A percentile compares a stretch with the other conserved stretches of the same genome.
These are phyloP conservation scores for Lampris megalopsis DNA, from an alignment of 2,113 vertebrate genomes.

Conservation along the genomic window DNA sequence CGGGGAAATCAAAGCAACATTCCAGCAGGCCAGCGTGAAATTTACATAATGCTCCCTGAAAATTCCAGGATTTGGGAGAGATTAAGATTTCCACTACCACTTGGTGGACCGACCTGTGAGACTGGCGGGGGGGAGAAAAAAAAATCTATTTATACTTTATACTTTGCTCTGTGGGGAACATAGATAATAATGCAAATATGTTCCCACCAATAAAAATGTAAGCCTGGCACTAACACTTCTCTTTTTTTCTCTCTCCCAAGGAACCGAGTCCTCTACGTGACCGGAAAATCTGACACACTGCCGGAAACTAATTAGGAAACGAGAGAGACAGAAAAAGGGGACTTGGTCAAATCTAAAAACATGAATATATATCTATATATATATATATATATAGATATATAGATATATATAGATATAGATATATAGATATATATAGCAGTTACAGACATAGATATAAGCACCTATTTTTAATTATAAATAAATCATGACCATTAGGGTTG, in stretches of 20 bases:
- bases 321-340: not conserved
- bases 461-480: no score
- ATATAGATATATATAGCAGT: no score
- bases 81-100: not conserved
- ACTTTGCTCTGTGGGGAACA: not conserved
- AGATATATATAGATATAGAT: no score
- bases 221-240: not conserved
- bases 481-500: no score
- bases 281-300: not conserved
- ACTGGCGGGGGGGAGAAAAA: not conserved
- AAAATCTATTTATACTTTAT: not conserved
- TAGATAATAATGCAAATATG: not conserved
- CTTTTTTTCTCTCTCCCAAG: not conserved
- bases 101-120: not conserved
- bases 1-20: not conserved
- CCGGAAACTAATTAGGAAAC: not conserved
- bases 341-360: not conserved
- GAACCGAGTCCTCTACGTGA: not conserved
- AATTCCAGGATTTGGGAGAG: not conserved
- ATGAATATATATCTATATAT: no score
- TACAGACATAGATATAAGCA: no score
- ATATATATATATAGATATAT: no score
- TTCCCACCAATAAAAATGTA: not conserved
- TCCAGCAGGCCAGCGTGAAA: not conserved
- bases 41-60: not conserved